Evolutionary conservation across 2,113 vertebrate genomes (phyloP), one percentile per base, ranked within the genome.

Genomic region (Egretta garzetta): DNA sequence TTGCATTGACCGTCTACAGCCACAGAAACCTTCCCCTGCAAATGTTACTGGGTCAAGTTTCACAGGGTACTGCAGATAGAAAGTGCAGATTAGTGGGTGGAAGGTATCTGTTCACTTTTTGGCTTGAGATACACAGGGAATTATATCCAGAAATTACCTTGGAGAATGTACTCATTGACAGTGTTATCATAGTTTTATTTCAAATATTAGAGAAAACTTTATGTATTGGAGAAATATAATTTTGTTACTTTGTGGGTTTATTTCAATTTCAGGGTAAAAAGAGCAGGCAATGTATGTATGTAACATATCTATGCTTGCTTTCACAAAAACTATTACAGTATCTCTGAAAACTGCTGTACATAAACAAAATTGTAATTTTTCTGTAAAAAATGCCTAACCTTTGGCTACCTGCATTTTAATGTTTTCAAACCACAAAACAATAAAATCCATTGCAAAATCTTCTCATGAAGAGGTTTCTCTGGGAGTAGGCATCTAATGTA

Each of bases 251-350:
- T 56, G 4, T 63, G 4, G 1, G 0, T 33, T 79, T n/a, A 71
- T 66, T 67, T 90, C 15, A 67, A 14, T 68, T 50, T 91, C n/a
- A 52, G 6, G 9, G 4, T 43, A 23, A 70, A 81, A 88, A 59
- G 8, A 39, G 1, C 0, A 35, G 5, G 3, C 5, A 53, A 49
- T 35, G 12, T 33, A 50, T 24, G 3, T 32, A 21, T 27, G 8
- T n/a, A 76, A 35, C 2, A 7, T 32, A 83, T 5, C 17, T 66
- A 37, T 35, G 20, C 14, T 73, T 92, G 3, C 20, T 19, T 45
- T 30, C 8, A 58, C 27, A 63, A 72, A 79, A 86, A 39, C 4
- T 49, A 37, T 32, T 37, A n/a, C 5, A 32, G 6, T 45, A 32
- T 56, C 17, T 86, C 26, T 84, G n/a, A 89, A 72, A 91, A 73